A percentile compares a stretch with the other conserved stretches of the same genome.
These are phyloP conservation scores for Psylliodes chrysocephalus DNA, from an alignment of 2,888 invertebrate species.

Conservation along the genomic window DNA sequence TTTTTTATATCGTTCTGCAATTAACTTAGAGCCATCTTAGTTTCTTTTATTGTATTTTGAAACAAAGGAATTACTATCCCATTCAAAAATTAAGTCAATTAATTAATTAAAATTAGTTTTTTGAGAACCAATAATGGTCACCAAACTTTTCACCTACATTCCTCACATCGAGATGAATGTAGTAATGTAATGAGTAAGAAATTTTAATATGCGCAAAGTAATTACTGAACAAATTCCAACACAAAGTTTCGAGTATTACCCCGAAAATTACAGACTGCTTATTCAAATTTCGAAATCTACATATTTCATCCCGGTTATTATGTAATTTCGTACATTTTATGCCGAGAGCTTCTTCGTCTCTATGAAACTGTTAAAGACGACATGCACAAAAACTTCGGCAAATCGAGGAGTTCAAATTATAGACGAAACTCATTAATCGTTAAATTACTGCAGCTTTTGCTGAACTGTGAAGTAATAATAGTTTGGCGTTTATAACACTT, in stretches of 20 bases:
- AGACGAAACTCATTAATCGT: background rate
- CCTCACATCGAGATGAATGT: too few species aligned
- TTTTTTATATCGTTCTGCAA: too few species aligned
- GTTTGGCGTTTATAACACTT: background rate
- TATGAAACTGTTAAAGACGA: background rate
- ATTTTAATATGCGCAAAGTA: conserved; percentile 4
- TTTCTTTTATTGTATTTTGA: too few species aligned
- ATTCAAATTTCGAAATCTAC: conserved; percentile 22
- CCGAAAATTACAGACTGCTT: conserved; percentile 18
- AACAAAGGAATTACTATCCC: too few species aligned
- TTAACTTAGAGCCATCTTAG: too few species aligned
- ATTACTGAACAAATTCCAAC: conserved; percentile 7
- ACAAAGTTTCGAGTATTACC: conserved; percentile 13
- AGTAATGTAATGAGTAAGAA: background rate
- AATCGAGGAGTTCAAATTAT: background rate
- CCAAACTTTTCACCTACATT: too few species aligned
- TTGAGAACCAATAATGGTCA: too few species aligned
- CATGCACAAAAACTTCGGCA: background rate
- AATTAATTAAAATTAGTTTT: too few species aligned
- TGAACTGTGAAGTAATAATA: background rate
- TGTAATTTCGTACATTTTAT: conserved; percentile 13
- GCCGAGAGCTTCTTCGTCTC: background rate
- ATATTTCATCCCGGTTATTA: conserved; percentile 21
- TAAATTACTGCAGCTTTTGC: background rate
- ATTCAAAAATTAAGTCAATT: too few species aligned